Evolutionary conservation across 2,113 vertebrate species (phyloP).

Genomic region (Pampusana beccarii): DNA sequence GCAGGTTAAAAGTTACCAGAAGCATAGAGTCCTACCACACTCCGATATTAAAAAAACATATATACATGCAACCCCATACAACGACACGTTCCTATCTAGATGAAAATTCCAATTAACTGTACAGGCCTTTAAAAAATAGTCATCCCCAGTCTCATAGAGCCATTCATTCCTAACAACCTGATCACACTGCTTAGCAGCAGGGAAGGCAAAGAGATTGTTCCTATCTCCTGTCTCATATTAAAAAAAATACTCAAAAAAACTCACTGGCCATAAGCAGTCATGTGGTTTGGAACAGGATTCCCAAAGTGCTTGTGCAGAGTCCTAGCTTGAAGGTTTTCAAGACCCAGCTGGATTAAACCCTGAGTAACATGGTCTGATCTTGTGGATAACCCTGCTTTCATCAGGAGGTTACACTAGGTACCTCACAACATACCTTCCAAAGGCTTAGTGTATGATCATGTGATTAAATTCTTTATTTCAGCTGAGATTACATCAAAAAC

Average conservation of each 20-base stretch:
- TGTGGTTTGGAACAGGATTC: not conserved
- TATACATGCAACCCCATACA: not conserved
- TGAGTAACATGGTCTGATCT: not conserved
- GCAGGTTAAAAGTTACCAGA: not conserved
- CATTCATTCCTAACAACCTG: not conserved
- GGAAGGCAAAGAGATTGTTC: not conserved
- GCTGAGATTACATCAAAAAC: not conserved
- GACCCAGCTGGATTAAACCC: not conserved
- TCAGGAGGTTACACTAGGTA: not conserved
- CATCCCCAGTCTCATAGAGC: not conserved
- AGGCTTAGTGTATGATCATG: not conserved
- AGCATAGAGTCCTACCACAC: not conserved
- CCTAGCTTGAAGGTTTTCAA: not conserved
- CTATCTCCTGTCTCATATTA: not conserved
- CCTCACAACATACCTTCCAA: not conserved
- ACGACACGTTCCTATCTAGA: not conserved
- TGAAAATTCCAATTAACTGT: not conserved
- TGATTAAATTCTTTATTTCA: not conserved
- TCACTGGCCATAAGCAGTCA: not conserved
- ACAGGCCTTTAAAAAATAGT: not conserved
- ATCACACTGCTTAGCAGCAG: not conserved
- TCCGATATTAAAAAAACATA: not conserved
- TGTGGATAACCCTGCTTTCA: not conserved
- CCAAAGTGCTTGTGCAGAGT: not conserved
- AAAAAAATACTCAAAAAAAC: not conserved